A percentile compares a stretch with the other conserved stretches of the same genome.
These are phyloP conservation scores for Bombus sibiricus DNA, from an alignment of 1,140 invertebrate species.

Conservation along the genomic window DNA sequence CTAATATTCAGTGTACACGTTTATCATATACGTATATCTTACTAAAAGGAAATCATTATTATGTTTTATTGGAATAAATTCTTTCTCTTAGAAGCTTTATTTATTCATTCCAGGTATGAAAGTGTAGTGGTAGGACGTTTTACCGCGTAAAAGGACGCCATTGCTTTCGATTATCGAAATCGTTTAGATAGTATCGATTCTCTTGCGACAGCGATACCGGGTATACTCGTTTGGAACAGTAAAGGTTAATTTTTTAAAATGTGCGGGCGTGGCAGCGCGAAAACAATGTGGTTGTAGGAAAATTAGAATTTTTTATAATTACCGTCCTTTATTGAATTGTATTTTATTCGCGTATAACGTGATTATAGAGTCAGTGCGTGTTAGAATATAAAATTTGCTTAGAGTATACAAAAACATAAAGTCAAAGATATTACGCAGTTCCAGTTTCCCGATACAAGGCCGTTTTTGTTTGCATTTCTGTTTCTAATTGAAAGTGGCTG, in stretches of 20 bases:
- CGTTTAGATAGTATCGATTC: neutral
- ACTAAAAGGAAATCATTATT: neutral
- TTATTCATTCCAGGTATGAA: neutral
- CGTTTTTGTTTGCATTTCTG: neutral
- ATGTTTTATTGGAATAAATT: neutral
- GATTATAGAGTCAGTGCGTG: neutral
- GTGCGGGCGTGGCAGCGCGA: rapidly evolving
- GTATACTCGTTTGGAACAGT: neutral
- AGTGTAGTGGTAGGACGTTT: no score
- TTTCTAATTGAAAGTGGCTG: neutral
- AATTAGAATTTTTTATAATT: neutral
- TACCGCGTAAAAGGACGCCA: neutral
- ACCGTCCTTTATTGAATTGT: neutral
- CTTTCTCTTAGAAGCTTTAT: neutral
- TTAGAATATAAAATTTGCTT: neutral
- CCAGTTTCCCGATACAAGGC: neutral
- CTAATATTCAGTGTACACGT: no score
- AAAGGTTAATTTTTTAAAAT: neutral
- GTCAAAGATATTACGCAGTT: neutral
- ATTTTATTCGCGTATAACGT: neutral
- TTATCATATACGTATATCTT: no score
- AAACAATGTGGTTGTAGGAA: no score
- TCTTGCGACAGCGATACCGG: no score
- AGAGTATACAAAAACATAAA: neutral
- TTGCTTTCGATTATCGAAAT: slow-evolving; percentile 1